phyloP scores from a whole-genome alignment of 2,113 vertebrate genomes.

The Tyto alba region DNA sequence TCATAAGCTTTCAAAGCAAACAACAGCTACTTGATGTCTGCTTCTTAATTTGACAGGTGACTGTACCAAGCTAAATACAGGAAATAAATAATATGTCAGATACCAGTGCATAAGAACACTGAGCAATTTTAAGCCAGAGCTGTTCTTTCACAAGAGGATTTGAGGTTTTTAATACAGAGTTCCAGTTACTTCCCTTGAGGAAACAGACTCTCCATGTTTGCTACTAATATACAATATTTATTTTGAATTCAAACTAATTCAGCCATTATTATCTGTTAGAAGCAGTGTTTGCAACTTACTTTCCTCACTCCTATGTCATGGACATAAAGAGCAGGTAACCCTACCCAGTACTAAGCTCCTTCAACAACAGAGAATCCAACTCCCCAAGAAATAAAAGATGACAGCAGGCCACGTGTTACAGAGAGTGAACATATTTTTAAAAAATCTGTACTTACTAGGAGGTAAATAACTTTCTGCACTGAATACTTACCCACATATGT shows the following conservation, averaged over 20 bases:
- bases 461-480: neutral
- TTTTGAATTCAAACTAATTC: neutral
- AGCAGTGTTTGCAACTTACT: neutral
- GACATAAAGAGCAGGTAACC: neutral
- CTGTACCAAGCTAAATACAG: slow-evolving; percentile 4
- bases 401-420: neutral
- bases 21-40: slow-evolving; percentile 20
- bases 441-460: neutral
- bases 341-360: neutral
- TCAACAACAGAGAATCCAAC: neutral
- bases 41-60: slow-evolving; percentile 13
- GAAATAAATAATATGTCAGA: slow-evolving; percentile 5
- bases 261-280: neutral
- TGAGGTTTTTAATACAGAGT: neutral
- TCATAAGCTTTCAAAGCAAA: slow-evolving; percentile 19
- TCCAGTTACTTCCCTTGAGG: neutral
- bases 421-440: neutral
- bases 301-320: neutral
- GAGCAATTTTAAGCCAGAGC: neutral
- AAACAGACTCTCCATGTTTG: neutral
- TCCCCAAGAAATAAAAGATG: neutral
- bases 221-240: neutral
- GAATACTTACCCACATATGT: neutral
- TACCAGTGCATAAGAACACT: neutral
- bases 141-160: neutral